phyloP scores from a whole-genome alignment of 2,888 invertebrate genomes.

The Hofmannophila pseudospretella region DNA sequence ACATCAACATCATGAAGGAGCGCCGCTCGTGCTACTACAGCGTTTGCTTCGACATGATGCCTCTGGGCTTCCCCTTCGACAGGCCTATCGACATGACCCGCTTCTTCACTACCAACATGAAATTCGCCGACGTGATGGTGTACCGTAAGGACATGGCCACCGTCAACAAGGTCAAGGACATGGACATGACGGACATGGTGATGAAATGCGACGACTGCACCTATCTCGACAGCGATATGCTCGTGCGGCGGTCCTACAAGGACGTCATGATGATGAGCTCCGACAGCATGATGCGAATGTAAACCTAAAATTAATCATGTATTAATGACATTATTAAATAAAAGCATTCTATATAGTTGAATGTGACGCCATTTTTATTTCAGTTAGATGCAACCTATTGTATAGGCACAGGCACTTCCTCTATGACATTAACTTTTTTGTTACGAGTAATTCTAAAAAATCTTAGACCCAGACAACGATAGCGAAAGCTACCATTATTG shows the following conservation, averaged over 20 bases:
- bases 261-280: conserved; percentile 60
- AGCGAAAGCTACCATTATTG: too few species aligned
- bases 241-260: conserved; percentile 53
- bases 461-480: too few species aligned
- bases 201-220: conserved; percentile 66
- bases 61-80: conserved; percentile 88
- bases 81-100: conserved; percentile 76
- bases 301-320: conserved; percentile 13
- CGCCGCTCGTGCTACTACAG: conserved; percentile 75
- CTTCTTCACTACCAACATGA: conserved; percentile 82
- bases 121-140: conserved; percentile 80
- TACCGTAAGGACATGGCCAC: conserved; percentile 76
- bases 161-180: conserved; percentile 49
- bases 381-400: too few species aligned
- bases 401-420: too few species aligned
- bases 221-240: conserved; percentile 55
- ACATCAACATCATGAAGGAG: conserved; percentile 65
- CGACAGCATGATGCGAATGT: conserved; percentile 55
- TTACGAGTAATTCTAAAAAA: too few species aligned
- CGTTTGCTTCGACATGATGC: conserved; percentile 78
- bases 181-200: conserved; percentile 56
- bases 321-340: background rate
- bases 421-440: too few species aligned
- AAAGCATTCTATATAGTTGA: background rate
- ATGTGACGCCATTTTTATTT: too few species aligned